These are phyloP conservation scores for Sula dactylatra DNA, from an alignment of 2,113 vertebrate genomes.

Conservation along the genomic window DNA sequence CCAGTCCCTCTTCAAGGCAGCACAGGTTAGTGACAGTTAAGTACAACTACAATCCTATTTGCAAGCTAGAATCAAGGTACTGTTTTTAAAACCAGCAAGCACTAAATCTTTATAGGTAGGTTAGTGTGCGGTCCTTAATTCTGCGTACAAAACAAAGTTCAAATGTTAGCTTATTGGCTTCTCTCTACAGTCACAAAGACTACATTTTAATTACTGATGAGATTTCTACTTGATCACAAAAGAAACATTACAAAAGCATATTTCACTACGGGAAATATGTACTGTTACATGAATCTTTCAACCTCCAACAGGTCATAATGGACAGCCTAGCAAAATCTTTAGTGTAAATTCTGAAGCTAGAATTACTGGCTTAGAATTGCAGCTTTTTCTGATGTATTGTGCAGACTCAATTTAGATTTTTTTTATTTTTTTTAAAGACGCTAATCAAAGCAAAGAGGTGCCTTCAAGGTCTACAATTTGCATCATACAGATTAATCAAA, in stretches of 20 bases:
- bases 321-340: background rate
- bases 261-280: background rate
- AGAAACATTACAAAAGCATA: background rate
- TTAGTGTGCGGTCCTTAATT: background rate
- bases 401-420: background rate
- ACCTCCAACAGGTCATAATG: background rate
- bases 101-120: background rate
- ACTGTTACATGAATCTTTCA: background rate
- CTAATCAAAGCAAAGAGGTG: background rate
- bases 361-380: background rate
- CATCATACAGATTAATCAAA: background rate
- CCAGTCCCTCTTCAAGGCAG: background rate
- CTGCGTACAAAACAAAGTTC: background rate
- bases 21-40: background rate
- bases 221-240: background rate
- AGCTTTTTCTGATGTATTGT: background rate
- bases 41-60: background rate
- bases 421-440: background rate
- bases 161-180: background rate
- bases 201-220: background rate
- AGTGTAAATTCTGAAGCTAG: background rate
- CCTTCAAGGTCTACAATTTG: background rate
- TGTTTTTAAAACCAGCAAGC: background rate
- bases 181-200: background rate
- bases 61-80: background rate